Conservation (phyloP, 2,113 vertebrate genomes). For the Oncorhynchus gorbuscha region DNA sequence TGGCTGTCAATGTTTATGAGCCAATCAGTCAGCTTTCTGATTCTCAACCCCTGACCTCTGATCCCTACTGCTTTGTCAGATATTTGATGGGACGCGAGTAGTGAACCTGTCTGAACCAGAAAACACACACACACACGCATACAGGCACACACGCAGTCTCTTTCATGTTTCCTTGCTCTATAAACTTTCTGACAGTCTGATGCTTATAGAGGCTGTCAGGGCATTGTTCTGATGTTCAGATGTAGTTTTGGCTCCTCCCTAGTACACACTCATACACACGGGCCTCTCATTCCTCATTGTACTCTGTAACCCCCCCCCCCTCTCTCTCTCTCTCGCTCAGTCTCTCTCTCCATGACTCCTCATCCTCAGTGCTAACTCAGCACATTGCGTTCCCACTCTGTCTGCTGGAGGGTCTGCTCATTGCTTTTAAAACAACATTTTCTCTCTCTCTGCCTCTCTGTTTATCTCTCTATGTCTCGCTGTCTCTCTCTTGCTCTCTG, state of each 20-base stretch:
- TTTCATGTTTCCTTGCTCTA: conserved; percentile 30
- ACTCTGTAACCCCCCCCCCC: conserved; percentile 1
- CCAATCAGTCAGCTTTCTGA: conserved; percentile 13
- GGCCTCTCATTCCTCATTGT: background rate
- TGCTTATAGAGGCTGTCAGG: conserved; percentile 45
- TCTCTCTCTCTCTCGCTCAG: background rate
- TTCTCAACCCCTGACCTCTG: conserved; percentile 5
- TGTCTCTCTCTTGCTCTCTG: background rate
- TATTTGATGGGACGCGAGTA: background rate
- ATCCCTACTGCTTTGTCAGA: conserved; percentile 4
- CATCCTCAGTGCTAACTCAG: conserved; percentile 47
- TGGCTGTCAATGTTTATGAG: background rate
- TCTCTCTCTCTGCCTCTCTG: conserved; percentile 1
- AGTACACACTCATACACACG: background rate
- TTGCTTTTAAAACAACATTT: conserved; percentile 16
- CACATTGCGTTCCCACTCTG: conserved; percentile 40
- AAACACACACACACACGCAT: conserved; percentile 2
- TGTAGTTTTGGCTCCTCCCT: background rate
- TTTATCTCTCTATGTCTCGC: conserved; percentile 4
- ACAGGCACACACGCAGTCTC: conserved; percentile 7
- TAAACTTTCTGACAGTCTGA: conserved; percentile 37
- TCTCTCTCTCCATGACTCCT: conserved; percentile 3
- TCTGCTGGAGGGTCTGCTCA: conserved; percentile 14
- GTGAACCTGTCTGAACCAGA: conserved; percentile 4
- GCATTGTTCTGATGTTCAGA: conserved; percentile 19